Base-by-base conservation (phyloP, 1,140 invertebrate genomes). In the Drosophila sturtevanti region DNA sequence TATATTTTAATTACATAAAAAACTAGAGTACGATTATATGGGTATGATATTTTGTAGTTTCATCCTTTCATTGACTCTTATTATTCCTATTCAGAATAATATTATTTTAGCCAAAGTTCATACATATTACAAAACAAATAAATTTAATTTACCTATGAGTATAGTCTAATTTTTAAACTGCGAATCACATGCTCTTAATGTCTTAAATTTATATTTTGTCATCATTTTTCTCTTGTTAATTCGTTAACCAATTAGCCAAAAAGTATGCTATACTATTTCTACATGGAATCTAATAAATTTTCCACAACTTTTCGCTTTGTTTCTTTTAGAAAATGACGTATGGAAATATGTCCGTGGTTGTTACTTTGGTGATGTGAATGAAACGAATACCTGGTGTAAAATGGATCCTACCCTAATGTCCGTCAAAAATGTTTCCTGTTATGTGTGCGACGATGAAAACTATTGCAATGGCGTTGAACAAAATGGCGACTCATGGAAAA, bases 291-390 rank as follows among this genome's bases (percentile, higher is more conserved):
- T 24, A 24, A 3, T 2, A 31, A 31, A 31, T 31, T 31, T 31
- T 31, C 27, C 27, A 6, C 27, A 44, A 27, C 67, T 38, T 59
- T 35, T 48, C 22, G 1, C 6, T 48, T 56, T 72, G 11, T 38
- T 54, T 27, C 48, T 71, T 58, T 51, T 22, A 87, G 84, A 87
- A 72, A 84, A 87, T 69, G 84, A 79, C 67, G 73, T 77, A 6
- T 71, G 16, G n/a, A 87, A 89, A 60, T 68, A 73, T 27, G 80
- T 90, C 35, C 72, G 90, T 11, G 87, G 77, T 59, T 91, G 90
- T 41, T 91, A 85, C 31, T 91, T 91, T 31, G 90, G 90, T 22
- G 90, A 91, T 48, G 68, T 89, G 48, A 91, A 91, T 65, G 82
- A 78, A 34, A 91, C 90, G 10, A 72, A 74, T 12, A 63, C 78